Evolutionary conservation across 2,797 vertebrate genomes (phyloP).

Genomic region (Choloepus didactylus): DNA sequence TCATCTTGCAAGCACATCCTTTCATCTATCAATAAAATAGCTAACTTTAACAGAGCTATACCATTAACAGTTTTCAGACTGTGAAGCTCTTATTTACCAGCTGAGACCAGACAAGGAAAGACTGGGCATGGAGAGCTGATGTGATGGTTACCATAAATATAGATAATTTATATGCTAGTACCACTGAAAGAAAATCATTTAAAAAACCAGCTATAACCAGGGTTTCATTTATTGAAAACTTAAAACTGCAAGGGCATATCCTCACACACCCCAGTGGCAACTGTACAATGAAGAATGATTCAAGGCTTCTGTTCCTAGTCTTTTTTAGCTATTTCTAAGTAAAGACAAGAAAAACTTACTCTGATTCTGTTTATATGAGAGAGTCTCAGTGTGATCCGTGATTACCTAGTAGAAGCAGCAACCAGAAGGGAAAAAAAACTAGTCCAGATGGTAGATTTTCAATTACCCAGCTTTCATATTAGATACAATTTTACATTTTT

Average conservation of each 20-base stretch:
- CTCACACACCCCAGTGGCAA: background rate
- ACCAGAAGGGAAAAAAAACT: background rate
- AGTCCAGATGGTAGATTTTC: background rate
- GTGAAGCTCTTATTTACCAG: background rate
- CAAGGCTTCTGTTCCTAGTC: background rate
- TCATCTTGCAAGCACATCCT: conserved; percentile 20
- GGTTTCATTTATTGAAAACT: background rate
- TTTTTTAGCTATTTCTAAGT: background rate
- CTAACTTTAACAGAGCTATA: background rate
- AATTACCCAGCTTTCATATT: background rate
- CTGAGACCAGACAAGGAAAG: conserved; percentile 8
- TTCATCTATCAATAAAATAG: background rate
- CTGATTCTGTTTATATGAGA: background rate
- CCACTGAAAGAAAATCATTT: background rate
- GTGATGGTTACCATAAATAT: background rate
- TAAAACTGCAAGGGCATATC: background rate
- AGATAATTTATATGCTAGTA: background rate
- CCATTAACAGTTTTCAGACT: background rate
- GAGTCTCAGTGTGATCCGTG: background rate
- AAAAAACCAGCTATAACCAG: background rate
- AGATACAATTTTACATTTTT: background rate
- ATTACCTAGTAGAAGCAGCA: background rate
- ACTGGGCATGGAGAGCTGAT: background rate
- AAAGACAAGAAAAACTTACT: background rate
- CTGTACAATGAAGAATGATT: background rate